Evolutionary conservation across 1,140 invertebrate genomes (phyloP).

Genomic region (Pseudachorutes palmiensis): DNA sequence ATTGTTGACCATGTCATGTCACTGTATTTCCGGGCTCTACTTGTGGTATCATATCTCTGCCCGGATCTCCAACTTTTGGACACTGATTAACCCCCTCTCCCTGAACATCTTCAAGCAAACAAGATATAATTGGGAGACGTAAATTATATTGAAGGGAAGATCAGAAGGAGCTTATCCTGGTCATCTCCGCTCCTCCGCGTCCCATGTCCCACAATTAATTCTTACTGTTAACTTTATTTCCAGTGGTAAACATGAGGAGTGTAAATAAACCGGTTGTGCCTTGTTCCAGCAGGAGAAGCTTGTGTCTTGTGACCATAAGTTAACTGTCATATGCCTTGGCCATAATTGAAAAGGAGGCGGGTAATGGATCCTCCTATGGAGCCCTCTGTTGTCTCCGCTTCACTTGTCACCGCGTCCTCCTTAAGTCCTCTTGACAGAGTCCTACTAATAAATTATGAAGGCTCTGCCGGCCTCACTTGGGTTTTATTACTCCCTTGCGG

Average conservation of each 20-base stretch:
- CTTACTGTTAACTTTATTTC: not conserved
- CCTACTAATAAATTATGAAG: not conserved
- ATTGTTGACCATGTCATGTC: too few relatives aligned
- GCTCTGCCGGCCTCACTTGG: not conserved
- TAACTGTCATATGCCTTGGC: not conserved
- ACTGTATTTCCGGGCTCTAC: too few relatives aligned
- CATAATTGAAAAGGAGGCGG: not conserved
- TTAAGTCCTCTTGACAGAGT: not conserved
- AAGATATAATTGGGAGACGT: conserved; percentile 10
- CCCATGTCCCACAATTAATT: conserved; percentile 1
- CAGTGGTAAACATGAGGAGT: not conserved
- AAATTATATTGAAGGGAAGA: too few relatives aligned
- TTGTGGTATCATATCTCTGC: too few relatives aligned
- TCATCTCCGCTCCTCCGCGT: not conserved
- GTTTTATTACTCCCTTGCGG: not conserved
- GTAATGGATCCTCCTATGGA: not conserved
- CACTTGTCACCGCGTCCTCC: not conserved
- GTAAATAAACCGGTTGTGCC: not conserved
- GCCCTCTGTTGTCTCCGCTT: not conserved
- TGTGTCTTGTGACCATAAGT: too few relatives aligned
- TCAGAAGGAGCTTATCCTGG: conserved; percentile 2
- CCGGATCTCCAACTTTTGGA: too few relatives aligned
- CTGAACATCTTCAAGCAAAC: not conserved
- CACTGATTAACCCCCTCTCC: not conserved
- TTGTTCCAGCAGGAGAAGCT: too few relatives aligned